phyloP scores from a whole-genome alignment of 2,797 vertebrate genomes.

The Neosilurus mollespiculum region DNA sequence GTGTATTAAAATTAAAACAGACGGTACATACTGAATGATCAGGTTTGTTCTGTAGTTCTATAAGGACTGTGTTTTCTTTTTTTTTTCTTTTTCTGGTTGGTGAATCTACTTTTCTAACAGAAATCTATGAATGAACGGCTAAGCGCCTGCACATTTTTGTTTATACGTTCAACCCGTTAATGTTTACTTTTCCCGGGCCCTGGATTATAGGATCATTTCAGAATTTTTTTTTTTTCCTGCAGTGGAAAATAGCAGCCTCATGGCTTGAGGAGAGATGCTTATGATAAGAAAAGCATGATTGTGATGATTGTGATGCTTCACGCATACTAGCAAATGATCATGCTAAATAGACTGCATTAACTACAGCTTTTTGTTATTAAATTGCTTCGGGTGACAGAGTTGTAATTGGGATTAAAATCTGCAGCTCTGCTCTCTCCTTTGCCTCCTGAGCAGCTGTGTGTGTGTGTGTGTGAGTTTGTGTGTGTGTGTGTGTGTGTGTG shows the following conservation, averaged over 20 bases:
- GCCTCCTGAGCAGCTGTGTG: constrained; percentile 46
- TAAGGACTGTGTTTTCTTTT: not conserved
- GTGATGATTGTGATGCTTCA: constrained; percentile 18
- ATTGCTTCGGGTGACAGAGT: constrained; percentile 29
- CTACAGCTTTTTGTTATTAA: constrained; percentile 31
- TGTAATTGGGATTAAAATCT: constrained; percentile 24
- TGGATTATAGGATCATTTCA: not conserved
- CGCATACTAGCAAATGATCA: not conserved
- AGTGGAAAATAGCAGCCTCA: not conserved
- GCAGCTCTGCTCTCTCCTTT: constrained; percentile 13
- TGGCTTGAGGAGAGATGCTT: not conserved
- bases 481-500: constrained; percentile 42
- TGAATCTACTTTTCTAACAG: not conserved
- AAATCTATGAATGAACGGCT: not conserved
- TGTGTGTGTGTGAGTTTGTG: constrained; percentile 29
- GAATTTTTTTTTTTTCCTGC: not conserved
- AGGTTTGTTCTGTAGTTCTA: not conserved
- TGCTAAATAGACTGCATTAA: constrained; percentile 19
- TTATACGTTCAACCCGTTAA: not conserved
- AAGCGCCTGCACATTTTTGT: not conserved
- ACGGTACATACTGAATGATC: not conserved
- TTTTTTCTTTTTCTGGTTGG: not conserved
- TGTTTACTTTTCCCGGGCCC: not conserved
- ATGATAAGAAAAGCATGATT: not conserved
- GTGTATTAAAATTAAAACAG: not conserved